Conservation (phyloP, 2,888 invertebrate genomes). For the Byasa hedistus region DNA sequence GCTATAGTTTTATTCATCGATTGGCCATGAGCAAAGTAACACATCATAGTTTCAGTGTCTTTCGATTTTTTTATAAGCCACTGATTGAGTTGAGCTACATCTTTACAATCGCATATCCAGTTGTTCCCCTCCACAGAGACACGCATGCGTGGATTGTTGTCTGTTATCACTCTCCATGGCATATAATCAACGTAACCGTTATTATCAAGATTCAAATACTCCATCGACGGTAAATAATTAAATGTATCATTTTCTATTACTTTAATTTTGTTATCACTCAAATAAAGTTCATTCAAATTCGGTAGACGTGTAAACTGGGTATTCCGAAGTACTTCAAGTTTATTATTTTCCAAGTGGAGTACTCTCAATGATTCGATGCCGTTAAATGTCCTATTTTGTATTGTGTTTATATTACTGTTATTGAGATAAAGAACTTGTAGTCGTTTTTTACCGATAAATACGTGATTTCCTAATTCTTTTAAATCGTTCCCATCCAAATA, state of each 20-base stretch:
- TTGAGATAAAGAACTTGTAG: conserved; percentile 88
- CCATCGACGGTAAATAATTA: conserved; percentile 84
- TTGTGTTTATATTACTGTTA: conserved; percentile 86
- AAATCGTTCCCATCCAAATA: conserved; percentile 91
- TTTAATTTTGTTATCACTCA: conserved; percentile 87
- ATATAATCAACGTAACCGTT: conserved; percentile 88
- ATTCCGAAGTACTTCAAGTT: conserved; percentile 84
- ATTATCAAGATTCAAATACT: conserved; percentile 86
- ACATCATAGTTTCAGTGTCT: conserved; percentile 84
- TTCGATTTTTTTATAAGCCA: conserved; percentile 85
- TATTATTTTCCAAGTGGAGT: conserved; percentile 88
- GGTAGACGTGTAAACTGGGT: conserved; percentile 89
- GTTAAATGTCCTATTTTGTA: conserved; percentile 91
- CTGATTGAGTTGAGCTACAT: conserved; percentile 83
- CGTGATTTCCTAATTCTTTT: conserved; percentile 88
- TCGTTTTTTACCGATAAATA: conserved; percentile 92
- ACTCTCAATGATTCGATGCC: conserved; percentile 86
- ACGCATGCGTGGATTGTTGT: conserved; percentile 83
- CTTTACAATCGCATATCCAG: conserved; percentile 91
- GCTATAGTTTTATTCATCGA: conserved; percentile 76
- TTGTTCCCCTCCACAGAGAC: conserved; percentile 88
- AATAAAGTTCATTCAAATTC: conserved; percentile 86
- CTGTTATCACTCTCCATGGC: conserved; percentile 85
- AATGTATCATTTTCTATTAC: conserved; percentile 88
- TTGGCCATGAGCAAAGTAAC: conserved; percentile 79